Percentiles rank a stretch among this genome's conserved stretches.
Evolutionary conservation across 2,888 invertebrate species (phyloP).

Genomic region (Pyrrhosoma nymphula): DNA sequence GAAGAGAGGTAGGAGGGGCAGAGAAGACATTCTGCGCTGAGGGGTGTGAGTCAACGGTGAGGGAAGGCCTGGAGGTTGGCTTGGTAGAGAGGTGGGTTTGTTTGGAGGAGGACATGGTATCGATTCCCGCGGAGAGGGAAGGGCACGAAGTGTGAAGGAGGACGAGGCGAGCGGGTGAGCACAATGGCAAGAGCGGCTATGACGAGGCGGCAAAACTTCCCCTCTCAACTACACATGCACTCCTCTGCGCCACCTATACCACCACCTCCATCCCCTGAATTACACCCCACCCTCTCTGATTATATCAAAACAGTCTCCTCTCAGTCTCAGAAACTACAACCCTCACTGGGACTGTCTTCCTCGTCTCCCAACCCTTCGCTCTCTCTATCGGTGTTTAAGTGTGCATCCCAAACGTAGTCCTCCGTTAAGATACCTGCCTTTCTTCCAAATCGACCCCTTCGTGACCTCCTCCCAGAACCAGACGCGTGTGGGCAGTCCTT

Average conservation of each 20-base stretch:
- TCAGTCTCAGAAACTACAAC: not conserved
- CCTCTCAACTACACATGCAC: not conserved
- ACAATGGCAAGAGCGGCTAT: constrained; percentile 44
- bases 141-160: not conserved
- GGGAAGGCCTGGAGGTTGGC: not conserved
- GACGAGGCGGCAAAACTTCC: constrained; percentile 48
- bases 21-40: not conserved
- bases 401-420: not conserved
- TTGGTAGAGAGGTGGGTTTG: constrained; percentile 19
- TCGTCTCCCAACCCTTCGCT: not conserved
- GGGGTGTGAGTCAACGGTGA: not conserved
- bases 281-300: not conserved
- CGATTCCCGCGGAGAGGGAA: not conserved
- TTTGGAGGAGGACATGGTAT: constrained; percentile 56
- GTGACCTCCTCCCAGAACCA: no score
- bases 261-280: no score
- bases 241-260: not conserved
- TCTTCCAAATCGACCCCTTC: not conserved
- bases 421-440: not conserved
- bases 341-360: not conserved
- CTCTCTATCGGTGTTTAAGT: not conserved
- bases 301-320: not conserved
- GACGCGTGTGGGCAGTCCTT: not conserved
- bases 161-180: not conserved
- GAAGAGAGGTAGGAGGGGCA: not conserved